Base-by-base conservation (phyloP, 92 coral and sea anemone genomes). In the Porites cylindrica region DNA sequence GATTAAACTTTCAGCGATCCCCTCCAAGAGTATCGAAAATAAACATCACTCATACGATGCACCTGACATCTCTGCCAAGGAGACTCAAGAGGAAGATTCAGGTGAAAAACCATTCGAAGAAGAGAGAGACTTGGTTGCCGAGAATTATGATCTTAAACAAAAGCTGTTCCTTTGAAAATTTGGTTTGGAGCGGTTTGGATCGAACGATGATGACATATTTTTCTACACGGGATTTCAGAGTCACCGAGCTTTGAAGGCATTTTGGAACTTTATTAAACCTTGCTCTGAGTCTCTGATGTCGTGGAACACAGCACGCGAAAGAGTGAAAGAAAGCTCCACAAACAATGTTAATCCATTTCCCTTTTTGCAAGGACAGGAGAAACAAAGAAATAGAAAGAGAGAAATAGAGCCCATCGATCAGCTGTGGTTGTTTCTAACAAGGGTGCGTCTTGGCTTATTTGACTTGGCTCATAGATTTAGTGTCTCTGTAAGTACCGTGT, bases 381-480 rank as follows among this genome's bases (percentile, higher is more conserved):
- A 66, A 78, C 82, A 88, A 73, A 88, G 68, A 72, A 54, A 81
- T 38, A 69, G 63, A 59, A 70, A 14, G 14, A 62, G 91, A 78
- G 62, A 83, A 52, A 83, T 88, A 62, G 73, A 88, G 50, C 85
- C 88, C 8, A 76, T 88, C 66, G 88, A 82, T 51, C 88, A 88
- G 54, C 24, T 71, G 32, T 29, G 32, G 32, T 29, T 29, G 32
- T 29, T 29, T 29, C 32, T 29, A 29, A 29, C 32, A 29, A 29
- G 32, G 32, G 32, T 29, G 32, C 32, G 3, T 1, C 32, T 29
- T 1, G 32, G 32, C 32, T 29, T 32, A 65, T 62, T 88, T 26
- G 92, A 83, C 88, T 66, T 90, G 24, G 86, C 76, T 1, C 74
- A 70, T 78, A 84, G 89, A 72, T 84, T 90, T 78, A 58, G 66